Conservation (phyloP, 1,140 invertebrate species). For the Drosophila quadrilineata region DNA sequence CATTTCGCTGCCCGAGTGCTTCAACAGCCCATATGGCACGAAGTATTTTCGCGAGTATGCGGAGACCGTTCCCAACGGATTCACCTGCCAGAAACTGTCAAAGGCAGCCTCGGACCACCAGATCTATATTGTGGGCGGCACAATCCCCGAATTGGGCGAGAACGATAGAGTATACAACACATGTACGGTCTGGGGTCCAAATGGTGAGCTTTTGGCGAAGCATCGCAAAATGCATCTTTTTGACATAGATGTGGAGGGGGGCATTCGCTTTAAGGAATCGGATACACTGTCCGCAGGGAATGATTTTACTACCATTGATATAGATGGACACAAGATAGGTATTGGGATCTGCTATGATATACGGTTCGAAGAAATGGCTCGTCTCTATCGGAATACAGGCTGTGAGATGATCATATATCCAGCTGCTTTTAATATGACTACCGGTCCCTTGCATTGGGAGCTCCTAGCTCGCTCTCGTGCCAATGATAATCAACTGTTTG, state of each 20-base stretch:
- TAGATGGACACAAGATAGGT: constrained; percentile 90
- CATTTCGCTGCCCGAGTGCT: constrained; percentile 94
- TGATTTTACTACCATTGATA: constrained; percentile 88
- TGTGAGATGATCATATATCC: constrained; percentile 94
- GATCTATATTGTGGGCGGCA: constrained; percentile 93
- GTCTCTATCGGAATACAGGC: constrained; percentile 89
- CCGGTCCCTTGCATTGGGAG: constrained; percentile 96
- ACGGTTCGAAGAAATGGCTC: constrained; percentile 94
- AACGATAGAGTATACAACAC: constrained; percentile 92
- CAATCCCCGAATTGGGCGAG: constrained; percentile 89
- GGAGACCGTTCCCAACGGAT: constrained; percentile 90
- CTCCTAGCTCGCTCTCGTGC: constrained; percentile 90
- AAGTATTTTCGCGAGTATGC: constrained; percentile 88
- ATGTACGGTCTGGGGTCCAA: constrained; percentile 92
- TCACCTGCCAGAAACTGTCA: constrained; percentile 87
- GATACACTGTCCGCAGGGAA: constrained; percentile 90
- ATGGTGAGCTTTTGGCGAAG: constrained; percentile 88
- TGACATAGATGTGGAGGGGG: constrained; percentile 96
- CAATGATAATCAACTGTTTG: constrained; percentile 91
- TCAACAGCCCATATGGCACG: constrained; percentile 96
- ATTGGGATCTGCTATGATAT: constrained; percentile 98
- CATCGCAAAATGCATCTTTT: constrained; percentile 95
- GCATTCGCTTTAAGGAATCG: constrained; percentile 96
- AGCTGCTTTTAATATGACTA: constrained; percentile 98
- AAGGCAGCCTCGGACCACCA: constrained; percentile 88